A percentile compares a stretch with the other conserved stretches of the same genome.
Evolutionary conservation across 2,797 vertebrate species (phyloP).

Genomic region (Micropoecilia bifurca): DNA sequence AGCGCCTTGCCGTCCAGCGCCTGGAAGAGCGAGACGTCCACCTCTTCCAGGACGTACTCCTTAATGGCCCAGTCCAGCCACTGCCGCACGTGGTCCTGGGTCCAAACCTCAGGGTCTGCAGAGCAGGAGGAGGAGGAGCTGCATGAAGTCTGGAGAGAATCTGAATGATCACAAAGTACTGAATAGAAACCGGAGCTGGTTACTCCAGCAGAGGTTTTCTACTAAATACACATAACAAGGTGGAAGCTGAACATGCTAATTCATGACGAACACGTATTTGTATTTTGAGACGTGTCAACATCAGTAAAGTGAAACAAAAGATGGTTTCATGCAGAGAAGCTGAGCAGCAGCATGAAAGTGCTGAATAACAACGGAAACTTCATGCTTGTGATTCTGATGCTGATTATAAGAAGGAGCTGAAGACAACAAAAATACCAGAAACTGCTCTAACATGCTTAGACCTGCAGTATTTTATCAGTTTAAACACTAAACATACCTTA

Average conservation of each 20-base stretch:
- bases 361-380: constrained; percentile 24
- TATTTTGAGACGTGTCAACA: not conserved
- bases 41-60: constrained; percentile 85
- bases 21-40: constrained; percentile 84
- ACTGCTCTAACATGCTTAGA: not conserved
- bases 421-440: not conserved
- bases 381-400: constrained; percentile 23
- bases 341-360: constrained; percentile 18
- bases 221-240: not conserved
- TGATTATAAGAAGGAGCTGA: constrained; percentile 8
- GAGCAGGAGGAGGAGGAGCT: not conserved
- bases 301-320: not conserved
- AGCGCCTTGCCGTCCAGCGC: constrained; percentile 85
- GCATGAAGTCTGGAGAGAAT: not conserved
- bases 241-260: not conserved
- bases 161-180: not conserved
- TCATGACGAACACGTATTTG: not conserved
- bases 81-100: constrained; percentile 84
- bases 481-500: not conserved
- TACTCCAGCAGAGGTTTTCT: not conserved
- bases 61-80: constrained; percentile 91
- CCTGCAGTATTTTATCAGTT: not conserved
- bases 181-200: not conserved
- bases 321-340: not conserved
- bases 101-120: constrained; percentile 84